Evolutionary conservation across 1,140 invertebrate genomes (phyloP).

Genomic region (Dufourea novaeangliae): DNA sequence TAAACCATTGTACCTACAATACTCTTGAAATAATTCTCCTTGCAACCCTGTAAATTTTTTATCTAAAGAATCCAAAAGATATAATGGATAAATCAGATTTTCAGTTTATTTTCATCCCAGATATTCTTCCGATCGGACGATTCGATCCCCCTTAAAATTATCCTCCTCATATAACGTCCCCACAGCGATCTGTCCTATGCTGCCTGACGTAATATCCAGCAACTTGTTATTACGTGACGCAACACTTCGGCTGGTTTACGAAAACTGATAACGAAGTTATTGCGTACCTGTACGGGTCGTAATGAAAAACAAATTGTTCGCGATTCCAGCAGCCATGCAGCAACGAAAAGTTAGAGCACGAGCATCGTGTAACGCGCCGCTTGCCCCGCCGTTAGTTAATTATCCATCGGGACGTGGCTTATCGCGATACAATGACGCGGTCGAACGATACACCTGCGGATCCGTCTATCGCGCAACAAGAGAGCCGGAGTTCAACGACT

Average conservation of each 20-base stretch:
- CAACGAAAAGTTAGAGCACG: neutral
- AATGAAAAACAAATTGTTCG: conserved; percentile 4
- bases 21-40: too few relatives aligned
- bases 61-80: too few relatives aligned
- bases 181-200: neutral
- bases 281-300: neutral
- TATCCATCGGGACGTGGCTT: conserved; percentile 6
- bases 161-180: neutral
- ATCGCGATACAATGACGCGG: conserved; percentile 3
- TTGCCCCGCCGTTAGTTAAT: conserved; percentile 3
- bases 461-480: conserved; percentile 1
- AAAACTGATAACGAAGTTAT: conserved; percentile 2
- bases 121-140: too few relatives aligned
- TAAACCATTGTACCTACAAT: too few relatives aligned
- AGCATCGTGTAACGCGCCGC: neutral
- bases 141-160: neutral
- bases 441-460: neutral
- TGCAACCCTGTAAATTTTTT: too few relatives aligned
- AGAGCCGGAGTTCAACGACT: neutral
- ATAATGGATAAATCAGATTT: too few relatives aligned
- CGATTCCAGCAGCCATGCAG: neutral
- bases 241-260: neutral
- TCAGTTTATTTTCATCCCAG: too few relatives aligned
- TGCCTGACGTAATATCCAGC: neutral
- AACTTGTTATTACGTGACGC: neutral